Base-by-base conservation (phyloP, 2,888 invertebrate genomes). In the Isotomurus palustris region DNA sequence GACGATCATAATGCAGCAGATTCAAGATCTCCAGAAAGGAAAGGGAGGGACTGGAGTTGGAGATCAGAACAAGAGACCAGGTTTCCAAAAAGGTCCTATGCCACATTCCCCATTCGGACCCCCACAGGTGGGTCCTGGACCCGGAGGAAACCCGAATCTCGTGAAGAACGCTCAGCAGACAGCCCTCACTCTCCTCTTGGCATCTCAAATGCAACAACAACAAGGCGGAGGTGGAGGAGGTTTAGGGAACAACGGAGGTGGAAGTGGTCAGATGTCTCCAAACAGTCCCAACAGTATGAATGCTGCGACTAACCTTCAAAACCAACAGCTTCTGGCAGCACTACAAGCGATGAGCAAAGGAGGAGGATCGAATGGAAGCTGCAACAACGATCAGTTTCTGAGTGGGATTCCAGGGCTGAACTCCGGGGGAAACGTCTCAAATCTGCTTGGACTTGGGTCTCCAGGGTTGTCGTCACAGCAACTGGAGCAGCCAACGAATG, bases 1-100 rank as follows among this genome's bases (percentile, higher is more conserved):
- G 68, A 75, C 74, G 56, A 76, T 76, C 57, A 76, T 76, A 56
- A 69, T 75, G 59, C 74, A 74, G 57, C 76, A 76, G 66, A 76
- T 76, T 25, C 75, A 75, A 60, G 73, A 72, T 44, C 68, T 75
- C n/a, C 75, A 75, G 59, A 73, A 68, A 48, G 69, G 71, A 2
- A 69, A 69, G 43, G 68, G 67, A 6, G 40, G 61, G 35, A 40
- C 44, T 32, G 43, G 50, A 14, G 51, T 53, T 47, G 35, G 49
- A 14, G 58, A 63, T 29, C 57, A 50, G 28, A 52, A 57, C 32
- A 49, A 58, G 35, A 63, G 70, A 40, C 60, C 61, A 54, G 52
- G 54, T 43, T 67, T 64, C 28, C 69, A 69, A 41, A 64, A 66
- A 53, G 59, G 66, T 27, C 55, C 58, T 24, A 57, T 57, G 24